phyloP scores from a whole-genome alignment of 2,888 invertebrate genomes.

The Phyllotreta striolata region DNA sequence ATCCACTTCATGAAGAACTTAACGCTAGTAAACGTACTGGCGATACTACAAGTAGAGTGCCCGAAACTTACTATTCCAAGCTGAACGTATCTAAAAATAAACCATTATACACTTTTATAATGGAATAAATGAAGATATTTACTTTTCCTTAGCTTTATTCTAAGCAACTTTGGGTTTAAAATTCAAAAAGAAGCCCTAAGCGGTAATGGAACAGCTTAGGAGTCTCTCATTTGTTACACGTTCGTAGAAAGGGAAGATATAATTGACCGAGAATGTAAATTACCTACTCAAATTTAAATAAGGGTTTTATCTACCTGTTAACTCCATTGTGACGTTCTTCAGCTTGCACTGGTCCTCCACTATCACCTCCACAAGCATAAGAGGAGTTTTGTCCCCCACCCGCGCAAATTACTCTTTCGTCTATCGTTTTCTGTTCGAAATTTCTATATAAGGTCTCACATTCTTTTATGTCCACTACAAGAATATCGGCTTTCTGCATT shows the following conservation, averaged over 20 bases:
- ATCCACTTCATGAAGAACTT: slow-evolving; percentile 19
- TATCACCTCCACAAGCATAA: neutral
- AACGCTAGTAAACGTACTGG: slow-evolving; percentile 75
- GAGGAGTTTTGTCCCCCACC: neutral
- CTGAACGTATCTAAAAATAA: slow-evolving; percentile 43
- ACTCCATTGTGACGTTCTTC: neutral
- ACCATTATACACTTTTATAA: slow-evolving; percentile 38
- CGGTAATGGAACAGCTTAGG: no score
- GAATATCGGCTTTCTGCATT: slow-evolving; percentile 60
- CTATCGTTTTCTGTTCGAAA: slow-evolving; percentile 44
- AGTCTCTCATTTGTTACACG: no score
- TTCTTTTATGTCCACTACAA: slow-evolving; percentile 54
- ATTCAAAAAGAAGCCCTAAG: no score
- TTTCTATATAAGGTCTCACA: slow-evolving; percentile 50
- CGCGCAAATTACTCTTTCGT: slow-evolving; percentile 1
- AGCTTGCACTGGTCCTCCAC: slow-evolving; percentile 1
- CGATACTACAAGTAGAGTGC: slow-evolving; percentile 63
- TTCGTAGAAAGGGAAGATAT: no score
- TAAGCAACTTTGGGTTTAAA: no score
- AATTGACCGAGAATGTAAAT: no score
- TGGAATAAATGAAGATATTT: slow-evolving; percentile 58
- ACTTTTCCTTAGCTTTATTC: neutral
- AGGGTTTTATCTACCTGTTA: no score
- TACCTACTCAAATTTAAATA: no score
- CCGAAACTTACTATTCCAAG: slow-evolving; percentile 65